Percentiles rank a stretch among this genome's conserved stretches.
Evolutionary conservation across 1,140 invertebrate genomes (phyloP).

Genomic region (Bradysia coprophila): DNA sequence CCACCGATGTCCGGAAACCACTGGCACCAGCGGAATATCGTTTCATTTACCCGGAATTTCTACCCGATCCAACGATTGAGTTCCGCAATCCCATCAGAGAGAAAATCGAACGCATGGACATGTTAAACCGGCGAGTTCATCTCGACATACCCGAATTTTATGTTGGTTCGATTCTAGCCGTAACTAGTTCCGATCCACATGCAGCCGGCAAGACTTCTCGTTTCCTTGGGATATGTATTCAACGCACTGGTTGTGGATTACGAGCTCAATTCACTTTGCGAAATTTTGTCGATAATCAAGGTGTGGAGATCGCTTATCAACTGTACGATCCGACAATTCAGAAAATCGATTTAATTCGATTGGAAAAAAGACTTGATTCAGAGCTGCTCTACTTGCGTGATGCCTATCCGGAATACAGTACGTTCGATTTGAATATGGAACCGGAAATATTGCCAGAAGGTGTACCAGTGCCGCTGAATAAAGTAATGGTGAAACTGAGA

Average conservation of each 20-base stretch:
- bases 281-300: conserved; percentile 84
- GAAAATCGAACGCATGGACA: conserved; percentile 80
- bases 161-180: conserved; percentile 84
- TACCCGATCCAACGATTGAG: conserved; percentile 66
- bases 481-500: conserved; percentile 68
- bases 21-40: conserved; percentile 32
- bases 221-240: conserved; percentile 96
- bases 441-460: conserved; percentile 57
- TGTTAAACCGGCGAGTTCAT: conserved; percentile 63
- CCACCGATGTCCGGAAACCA: too few relatives aligned
- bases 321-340: conserved; percentile 88
- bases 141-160: conserved; percentile 95
- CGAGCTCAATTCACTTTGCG: conserved; percentile 69
- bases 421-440: conserved; percentile 86
- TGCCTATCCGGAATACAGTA: conserved; percentile 83
- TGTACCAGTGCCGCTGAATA: conserved; percentile 68
- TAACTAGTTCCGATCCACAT: conserved; percentile 78
- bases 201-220: conserved; percentile 64
- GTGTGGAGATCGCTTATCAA: conserved; percentile 59
- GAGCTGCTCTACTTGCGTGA: conserved; percentile 82
- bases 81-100: conserved; percentile 68
- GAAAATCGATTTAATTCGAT: conserved; percentile 70
- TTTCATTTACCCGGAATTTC: conserved; percentile 83
- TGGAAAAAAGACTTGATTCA: conserved; percentile 89
- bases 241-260: conserved; percentile 60